Conservation (phyloP, 2,888 invertebrate genomes). For the Acanthococcus lagerstroemiae region DNA sequence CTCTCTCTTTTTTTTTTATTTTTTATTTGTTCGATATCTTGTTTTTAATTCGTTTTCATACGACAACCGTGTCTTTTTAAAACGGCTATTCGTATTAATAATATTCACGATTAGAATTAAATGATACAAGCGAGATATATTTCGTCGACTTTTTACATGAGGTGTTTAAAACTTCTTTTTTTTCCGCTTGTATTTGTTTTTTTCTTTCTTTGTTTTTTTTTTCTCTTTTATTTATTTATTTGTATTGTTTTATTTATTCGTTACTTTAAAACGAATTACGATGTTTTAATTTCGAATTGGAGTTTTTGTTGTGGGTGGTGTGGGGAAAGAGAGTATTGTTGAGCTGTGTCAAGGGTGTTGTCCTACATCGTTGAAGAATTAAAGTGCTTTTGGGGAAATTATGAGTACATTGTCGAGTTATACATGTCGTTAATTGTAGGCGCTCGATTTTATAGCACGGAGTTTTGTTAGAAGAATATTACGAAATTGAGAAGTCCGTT, state of each 20-base stretch:
- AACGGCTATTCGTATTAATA: slow-evolving; percentile 26
- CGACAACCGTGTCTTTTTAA: slow-evolving; percentile 21
- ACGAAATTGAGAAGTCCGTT: too few relatives aligned
- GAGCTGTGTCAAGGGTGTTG: neutral
- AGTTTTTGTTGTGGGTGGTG: neutral
- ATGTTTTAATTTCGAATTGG: neutral
- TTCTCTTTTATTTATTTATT: neutral
- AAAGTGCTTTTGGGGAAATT: too few relatives aligned
- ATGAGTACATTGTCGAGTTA: too few relatives aligned
- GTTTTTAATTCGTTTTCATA: slow-evolving; percentile 24
- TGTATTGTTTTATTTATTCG: too few relatives aligned
- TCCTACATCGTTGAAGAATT: too few relatives aligned
- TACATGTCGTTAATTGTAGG: too few relatives aligned
- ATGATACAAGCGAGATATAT: slow-evolving; percentile 23
- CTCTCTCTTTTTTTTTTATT: neutral
- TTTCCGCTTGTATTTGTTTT: slow-evolving; percentile 2
- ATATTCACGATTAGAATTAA: slow-evolving; percentile 26
- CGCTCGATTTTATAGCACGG: too few relatives aligned
- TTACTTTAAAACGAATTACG: neutral
- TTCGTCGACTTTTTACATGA: slow-evolving; percentile 11
- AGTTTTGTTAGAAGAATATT: too few relatives aligned
- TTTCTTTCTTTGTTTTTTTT: slow-evolving; percentile 7
- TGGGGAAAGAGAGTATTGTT: neutral
- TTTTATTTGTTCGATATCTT: slow-evolving; percentile 6
- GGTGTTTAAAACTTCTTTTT: slow-evolving; percentile 6